phyloP scores from a whole-genome alignment of 2,888 invertebrate species.

The Rotaria sp. region DNA sequence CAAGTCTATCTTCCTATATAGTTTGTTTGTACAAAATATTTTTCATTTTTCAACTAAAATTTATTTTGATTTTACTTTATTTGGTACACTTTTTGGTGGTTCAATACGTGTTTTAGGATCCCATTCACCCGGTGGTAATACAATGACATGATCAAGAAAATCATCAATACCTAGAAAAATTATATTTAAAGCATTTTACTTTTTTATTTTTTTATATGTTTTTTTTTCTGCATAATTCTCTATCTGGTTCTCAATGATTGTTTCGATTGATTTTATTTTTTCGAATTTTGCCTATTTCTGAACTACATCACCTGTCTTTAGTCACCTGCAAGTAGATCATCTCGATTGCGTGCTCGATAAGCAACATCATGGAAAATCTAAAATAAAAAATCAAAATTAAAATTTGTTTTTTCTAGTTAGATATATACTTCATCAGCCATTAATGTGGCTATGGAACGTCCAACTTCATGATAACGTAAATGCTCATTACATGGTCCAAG shows the following conservation, averaged over 20 bases:
- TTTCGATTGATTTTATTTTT: neutral
- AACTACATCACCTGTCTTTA: constrained; percentile 24
- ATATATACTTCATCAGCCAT: constrained; percentile 74
- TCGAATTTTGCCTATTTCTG: neutral
- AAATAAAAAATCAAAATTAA: neutral
- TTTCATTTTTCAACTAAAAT: neutral
- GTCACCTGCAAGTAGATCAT: constrained; percentile 35
- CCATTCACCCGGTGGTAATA: constrained; percentile 41
- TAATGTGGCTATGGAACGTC: constrained; percentile 83
- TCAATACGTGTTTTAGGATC: constrained; percentile 40
- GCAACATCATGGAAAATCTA: constrained; percentile 41
- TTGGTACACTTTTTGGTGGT: constrained; percentile 39
- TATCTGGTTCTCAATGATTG: neutral
- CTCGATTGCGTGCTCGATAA: constrained; percentile 37
- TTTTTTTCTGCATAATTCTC: neutral
- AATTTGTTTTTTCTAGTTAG: neutral
- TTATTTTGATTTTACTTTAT: constrained; percentile 25
- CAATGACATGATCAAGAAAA: constrained; percentile 39
- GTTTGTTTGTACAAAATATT: neutral
- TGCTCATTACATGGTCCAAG: constrained; percentile 70
- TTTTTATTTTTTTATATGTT: neutral
- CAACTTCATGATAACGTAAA: constrained; percentile 76
- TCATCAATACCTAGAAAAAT: constrained; percentile 33
- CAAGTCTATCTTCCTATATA: neutral
- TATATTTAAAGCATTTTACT: neutral